Conservation (phyloP, 2,888 invertebrate species). For the Lochmaea capreae region DNA sequence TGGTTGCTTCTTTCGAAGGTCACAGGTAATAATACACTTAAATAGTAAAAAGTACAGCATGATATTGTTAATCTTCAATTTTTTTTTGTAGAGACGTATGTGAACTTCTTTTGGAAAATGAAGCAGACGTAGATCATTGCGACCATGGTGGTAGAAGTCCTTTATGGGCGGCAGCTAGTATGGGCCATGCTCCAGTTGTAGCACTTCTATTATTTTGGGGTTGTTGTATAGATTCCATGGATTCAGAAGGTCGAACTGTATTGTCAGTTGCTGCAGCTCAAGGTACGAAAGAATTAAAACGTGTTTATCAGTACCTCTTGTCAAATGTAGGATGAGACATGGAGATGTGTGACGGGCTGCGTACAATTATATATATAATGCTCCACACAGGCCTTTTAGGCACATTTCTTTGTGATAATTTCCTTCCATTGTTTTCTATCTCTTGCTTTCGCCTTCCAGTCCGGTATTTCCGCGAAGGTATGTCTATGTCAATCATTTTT, state of each 20-base stretch:
- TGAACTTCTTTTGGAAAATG: conserved; percentile 89
- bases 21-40: conserved; percentile 72
- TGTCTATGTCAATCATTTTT: no score
- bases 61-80: background rate
- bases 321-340: no score
- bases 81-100: conserved; percentile 78
- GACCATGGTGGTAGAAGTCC: conserved; percentile 87
- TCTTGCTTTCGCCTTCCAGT: no score
- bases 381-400: no score
- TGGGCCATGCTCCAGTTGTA: conserved; percentile 89
- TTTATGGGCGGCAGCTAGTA: conserved; percentile 92
- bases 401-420: no score
- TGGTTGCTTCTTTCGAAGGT: conserved; percentile 92
- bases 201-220: conserved; percentile 93
- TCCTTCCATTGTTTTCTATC: no score
- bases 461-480: no score
- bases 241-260: conserved; percentile 92
- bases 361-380: no score
- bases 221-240: conserved; percentile 94
- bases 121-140: conserved; percentile 90
- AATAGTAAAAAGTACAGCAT: background rate
- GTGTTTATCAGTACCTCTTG: no score
- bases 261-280: conserved; percentile 87
- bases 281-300: conserved; percentile 64
- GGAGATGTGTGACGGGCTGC: no score